phyloP scores from a whole-genome alignment of 2,888 invertebrate genomes.

The Drosophila differens region DNA sequence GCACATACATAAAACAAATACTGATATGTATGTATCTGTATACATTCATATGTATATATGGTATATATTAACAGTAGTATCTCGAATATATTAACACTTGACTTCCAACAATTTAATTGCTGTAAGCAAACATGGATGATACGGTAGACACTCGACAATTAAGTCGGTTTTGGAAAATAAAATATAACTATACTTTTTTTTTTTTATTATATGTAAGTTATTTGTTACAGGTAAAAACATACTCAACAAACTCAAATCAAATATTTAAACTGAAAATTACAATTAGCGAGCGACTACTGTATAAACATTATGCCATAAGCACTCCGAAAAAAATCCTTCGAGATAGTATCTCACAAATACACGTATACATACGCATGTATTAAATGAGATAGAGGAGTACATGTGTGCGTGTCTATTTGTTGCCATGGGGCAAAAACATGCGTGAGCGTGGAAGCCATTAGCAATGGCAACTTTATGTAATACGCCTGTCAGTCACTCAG shows the following conservation, averaged over 20 bases:
- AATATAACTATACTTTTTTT: neutral
- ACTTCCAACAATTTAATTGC: constrained; percentile 1
- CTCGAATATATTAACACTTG: neutral
- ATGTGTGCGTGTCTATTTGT: constrained; percentile 21
- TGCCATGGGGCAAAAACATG: constrained; percentile 45
- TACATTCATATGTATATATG: neutral
- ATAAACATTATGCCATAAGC: constrained; percentile 16
- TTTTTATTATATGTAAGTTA: neutral
- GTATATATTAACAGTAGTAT: neutral
- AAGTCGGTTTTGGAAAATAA: neutral
- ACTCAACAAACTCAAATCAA: neutral
- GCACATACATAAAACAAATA: constrained; percentile 1
- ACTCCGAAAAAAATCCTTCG: constrained; percentile 62
- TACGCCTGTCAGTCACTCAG: constrained; percentile 24
- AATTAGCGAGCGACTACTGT: neutral
- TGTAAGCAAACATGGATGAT: neutral
- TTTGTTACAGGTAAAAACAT: neutral
- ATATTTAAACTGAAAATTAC: neutral
- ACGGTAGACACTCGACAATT: neutral
- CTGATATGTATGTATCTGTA: constrained; percentile 4
- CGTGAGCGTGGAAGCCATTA: constrained; percentile 45
- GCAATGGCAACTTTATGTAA: constrained; percentile 62
- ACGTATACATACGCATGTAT: constrained; percentile 8
- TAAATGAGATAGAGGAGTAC: constrained; percentile 21
- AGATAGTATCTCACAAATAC: constrained; percentile 54